A percentile compares a stretch with the other conserved stretches of the same genome.
phyloP scores from a whole-genome alignment of 1,140 invertebrate species.

The Lasaia peninsularis region DNA sequence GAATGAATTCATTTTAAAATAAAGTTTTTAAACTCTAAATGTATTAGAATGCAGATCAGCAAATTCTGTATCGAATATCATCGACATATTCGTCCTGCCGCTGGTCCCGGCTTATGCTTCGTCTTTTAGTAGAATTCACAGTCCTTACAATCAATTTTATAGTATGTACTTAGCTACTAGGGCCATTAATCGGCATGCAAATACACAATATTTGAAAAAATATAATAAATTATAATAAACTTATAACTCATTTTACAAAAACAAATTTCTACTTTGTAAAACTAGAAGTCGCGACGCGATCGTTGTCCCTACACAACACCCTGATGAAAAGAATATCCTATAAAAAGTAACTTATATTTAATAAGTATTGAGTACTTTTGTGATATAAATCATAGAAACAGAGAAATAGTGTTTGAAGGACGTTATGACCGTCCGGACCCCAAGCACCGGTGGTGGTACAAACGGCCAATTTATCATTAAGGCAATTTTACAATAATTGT shows the following conservation, averaged over 20 bases:
- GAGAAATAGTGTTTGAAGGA: conserved; percentile 62
- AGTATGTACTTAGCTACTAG: too few species aligned
- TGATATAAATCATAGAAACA: conserved; percentile 43
- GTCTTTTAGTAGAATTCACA: too few species aligned
- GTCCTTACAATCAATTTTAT: too few species aligned
- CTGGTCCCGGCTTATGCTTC: too few species aligned
- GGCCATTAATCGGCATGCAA: too few species aligned
- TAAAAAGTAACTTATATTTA: neutral
- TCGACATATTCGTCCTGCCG: too few species aligned
- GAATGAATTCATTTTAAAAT: too few species aligned
- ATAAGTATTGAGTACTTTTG: neutral
- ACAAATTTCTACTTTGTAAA: neutral
- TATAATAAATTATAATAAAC: too few species aligned
- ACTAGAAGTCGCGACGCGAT: neutral
- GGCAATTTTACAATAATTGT: conserved; percentile 76
- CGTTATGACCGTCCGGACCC: conserved; percentile 64
- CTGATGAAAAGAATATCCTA: neutral
- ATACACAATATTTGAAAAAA: too few species aligned
- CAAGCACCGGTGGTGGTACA: conserved; percentile 55
- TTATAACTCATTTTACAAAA: neutral
- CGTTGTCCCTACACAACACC: neutral
- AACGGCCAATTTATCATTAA: conserved; percentile 76
- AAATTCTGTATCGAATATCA: too few species aligned
- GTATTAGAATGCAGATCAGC: too few species aligned
- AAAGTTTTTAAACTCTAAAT: too few species aligned